Evolutionary conservation across 2,888 invertebrate genomes (phyloP), one percentile per base, ranked within the genome.

Genomic region (Pedicia rivosa): DNA sequence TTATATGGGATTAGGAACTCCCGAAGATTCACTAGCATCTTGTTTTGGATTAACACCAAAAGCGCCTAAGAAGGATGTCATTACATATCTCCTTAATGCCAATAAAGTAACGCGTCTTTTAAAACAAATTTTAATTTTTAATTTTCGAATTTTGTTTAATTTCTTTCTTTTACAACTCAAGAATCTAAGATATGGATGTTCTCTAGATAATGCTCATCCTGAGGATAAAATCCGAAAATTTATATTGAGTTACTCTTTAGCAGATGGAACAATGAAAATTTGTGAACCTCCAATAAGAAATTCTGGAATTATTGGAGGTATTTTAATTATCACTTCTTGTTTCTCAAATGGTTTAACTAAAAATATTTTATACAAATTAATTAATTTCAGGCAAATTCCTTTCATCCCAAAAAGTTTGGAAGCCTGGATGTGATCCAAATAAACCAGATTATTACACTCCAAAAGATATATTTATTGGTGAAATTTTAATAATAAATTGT

Each of bases 361-460:
- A n/a, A n/a, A n/a, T n/a, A n/a, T n/a, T n/a, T n/a, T n/a, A n/a
- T n/a, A n/a, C n/a, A n/a, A n/a, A n/a, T n/a, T n/a, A n/a, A n/a
- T n/a, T n/a, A n/a, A n/a, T n/a, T n/a, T n/a, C n/a, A n/a, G 87
- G 87, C 2, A 72, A 71, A 51, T 90, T 86, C 59, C 62, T 88
- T 32, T 69, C 71, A 44, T 54, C 74, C 25, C 74, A 68, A 47
- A 61, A 70, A 13, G 52, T 88, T 19, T 67, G 73, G 12, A 80
- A 80, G 43, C 81, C 82, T 0, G 72, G 71, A 1, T 69, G 72
- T 0, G 68, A 72, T 45, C 72, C 71, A 3, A 72, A 79, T 48
- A 70, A 78, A 49, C 82, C 83, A 0, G 67, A 69, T 3, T 84
- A 78, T 54, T 87, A 77, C 49, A 77, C 78, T 0, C 81, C 86